These are phyloP conservation scores for Allobates femoralis DNA, from an alignment of 2,797 vertebrate species.

Conservation along the genomic window DNA sequence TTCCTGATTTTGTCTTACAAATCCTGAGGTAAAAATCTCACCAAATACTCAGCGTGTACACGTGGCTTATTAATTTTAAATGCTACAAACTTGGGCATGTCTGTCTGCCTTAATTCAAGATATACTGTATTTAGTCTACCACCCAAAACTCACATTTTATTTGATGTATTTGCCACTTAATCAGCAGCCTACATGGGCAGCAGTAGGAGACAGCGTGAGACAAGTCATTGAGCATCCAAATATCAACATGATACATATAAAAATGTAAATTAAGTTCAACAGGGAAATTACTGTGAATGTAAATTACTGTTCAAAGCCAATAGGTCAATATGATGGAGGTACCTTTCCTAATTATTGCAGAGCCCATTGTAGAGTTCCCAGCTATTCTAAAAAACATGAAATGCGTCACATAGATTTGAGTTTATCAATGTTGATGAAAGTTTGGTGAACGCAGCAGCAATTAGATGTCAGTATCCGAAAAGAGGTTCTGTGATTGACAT, in stretches of 20 bases:
- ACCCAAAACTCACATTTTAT: not conserved
- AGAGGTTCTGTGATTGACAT: conserved; percentile 52
- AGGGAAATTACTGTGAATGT: not conserved
- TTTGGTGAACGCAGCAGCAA: conserved; percentile 24
- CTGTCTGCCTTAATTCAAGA: no score
- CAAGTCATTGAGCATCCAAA: not conserved
- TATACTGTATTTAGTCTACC: not conserved
- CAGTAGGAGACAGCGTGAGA: not conserved
- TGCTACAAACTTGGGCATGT: no score
- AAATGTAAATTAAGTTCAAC: conserved; percentile 3
- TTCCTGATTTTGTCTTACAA: no score
- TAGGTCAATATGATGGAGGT: not conserved
- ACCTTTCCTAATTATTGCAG: not conserved
- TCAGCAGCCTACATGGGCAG: not conserved
- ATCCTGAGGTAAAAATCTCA: no score
- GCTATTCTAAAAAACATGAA: not conserved
- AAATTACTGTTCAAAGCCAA: not conserved
- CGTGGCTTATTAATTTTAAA: no score
- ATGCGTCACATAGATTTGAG: not conserved
- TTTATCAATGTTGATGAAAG: conserved; percentile 5
- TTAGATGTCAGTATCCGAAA: conserved; percentile 2
- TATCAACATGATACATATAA: conserved; percentile 14
- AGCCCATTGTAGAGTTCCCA: not conserved
- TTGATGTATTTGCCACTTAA: not conserved
- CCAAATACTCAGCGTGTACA: no score